Evolutionary conservation across 2,888 invertebrate genomes (phyloP).

Genomic region (Acleris cristana): DNA sequence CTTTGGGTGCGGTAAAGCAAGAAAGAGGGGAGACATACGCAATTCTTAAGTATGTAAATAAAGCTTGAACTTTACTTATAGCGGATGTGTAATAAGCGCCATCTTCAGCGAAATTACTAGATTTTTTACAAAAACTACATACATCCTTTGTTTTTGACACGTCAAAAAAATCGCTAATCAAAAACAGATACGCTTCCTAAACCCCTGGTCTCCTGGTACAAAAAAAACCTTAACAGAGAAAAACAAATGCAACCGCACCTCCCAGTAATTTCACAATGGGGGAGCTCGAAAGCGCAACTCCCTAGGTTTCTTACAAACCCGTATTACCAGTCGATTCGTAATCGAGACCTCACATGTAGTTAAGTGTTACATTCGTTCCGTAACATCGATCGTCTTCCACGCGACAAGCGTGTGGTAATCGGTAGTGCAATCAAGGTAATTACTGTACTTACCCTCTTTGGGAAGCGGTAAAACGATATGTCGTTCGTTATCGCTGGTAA

Average conservation of each 20-base stretch:
- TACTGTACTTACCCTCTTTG: constrained; percentile 32
- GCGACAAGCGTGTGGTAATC: constrained; percentile 53
- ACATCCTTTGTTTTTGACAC: too few species aligned
- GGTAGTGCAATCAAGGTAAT: constrained; percentile 41
- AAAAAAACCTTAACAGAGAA: background rate
- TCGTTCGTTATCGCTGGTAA: background rate
- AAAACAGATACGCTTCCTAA: too few species aligned
- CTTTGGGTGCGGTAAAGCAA: constrained; percentile 54
- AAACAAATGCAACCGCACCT: constrained; percentile 1
- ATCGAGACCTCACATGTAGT: constrained; percentile 44
- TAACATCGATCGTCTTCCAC: constrained; percentile 66
- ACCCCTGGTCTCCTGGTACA: too few species aligned
- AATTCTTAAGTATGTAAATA: constrained; percentile 79
- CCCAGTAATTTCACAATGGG: constrained; percentile 33
- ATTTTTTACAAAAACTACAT: background rate
- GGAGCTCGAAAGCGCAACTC: constrained; percentile 31
- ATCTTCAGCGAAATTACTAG: background rate
- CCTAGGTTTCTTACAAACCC: constrained; percentile 31
- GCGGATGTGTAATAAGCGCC: constrained; percentile 33
- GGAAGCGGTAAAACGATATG: constrained; percentile 22
- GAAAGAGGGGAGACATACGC: constrained; percentile 72
- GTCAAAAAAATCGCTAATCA: too few species aligned
- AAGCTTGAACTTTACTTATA: constrained; percentile 64
- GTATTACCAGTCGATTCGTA: constrained; percentile 50
- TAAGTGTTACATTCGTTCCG: constrained; percentile 77